phyloP scores from a whole-genome alignment of 2,113 vertebrate species.

The Glareola pratincola region DNA sequence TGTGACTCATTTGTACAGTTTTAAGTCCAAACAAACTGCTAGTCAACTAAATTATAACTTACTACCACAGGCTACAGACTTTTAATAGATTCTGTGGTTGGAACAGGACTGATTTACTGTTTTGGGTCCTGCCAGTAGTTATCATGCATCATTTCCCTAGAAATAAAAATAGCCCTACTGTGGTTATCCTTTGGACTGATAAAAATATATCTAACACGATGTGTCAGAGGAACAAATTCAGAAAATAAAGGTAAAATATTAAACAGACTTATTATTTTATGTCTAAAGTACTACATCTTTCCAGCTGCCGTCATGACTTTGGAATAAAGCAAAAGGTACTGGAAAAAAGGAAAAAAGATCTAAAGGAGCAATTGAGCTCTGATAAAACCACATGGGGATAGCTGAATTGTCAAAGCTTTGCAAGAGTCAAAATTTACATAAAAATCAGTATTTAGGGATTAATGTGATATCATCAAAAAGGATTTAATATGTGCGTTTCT shows the following conservation, averaged over 20 bases:
- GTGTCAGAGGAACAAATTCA: slow-evolving; percentile 49
- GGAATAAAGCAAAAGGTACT: slow-evolving; percentile 44
- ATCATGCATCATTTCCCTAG: slow-evolving; percentile 58
- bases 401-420: slow-evolving; percentile 41
- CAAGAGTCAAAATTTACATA: slow-evolving; percentile 66
- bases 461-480: slow-evolving; percentile 62
- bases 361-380: slow-evolving; percentile 46
- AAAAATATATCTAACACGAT: slow-evolving; percentile 66
- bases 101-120: slow-evolving; percentile 48
- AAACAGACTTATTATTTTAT: slow-evolving; percentile 44
- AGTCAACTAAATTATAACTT: slow-evolving; percentile 64
- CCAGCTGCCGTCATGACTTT: slow-evolving; percentile 9
- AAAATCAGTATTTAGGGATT: slow-evolving; percentile 64
- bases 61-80: slow-evolving; percentile 49
- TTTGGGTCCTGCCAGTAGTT: slow-evolving; percentile 2
- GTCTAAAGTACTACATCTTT: slow-evolving; percentile 52
- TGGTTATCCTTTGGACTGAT: slow-evolving; percentile 63
- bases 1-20: slow-evolving; percentile 59
- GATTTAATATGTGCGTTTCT: slow-evolving; percentile 56
- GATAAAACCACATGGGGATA: slow-evolving; percentile 46
- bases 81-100: slow-evolving; percentile 38
- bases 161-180: slow-evolving; percentile 69
- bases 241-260: slow-evolving; percentile 64
- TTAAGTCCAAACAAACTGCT: slow-evolving; percentile 44
- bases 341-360: slow-evolving; percentile 44